Conservation (phyloP, 2,888 invertebrate genomes). For the Cyclophora punctaria region DNA sequence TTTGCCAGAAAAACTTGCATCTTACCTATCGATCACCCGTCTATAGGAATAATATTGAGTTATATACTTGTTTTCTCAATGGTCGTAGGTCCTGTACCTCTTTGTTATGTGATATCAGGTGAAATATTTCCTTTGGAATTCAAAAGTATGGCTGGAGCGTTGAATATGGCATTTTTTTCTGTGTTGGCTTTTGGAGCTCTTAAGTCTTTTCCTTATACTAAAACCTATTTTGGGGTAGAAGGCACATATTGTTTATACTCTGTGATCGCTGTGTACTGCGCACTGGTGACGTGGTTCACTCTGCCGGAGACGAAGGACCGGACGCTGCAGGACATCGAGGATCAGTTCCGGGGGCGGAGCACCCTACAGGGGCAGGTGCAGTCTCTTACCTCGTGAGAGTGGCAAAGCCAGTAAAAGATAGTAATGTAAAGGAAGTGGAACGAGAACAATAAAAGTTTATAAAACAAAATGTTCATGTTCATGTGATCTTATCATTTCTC, state of each 20-base stretch:
- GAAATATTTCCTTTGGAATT: conserved; percentile 78
- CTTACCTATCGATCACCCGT: conserved; percentile 27
- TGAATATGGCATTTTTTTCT: conserved; percentile 35
- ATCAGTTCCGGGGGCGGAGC: conserved; percentile 21
- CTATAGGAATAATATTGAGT: conserved; percentile 6
- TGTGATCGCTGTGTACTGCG: conserved; percentile 32
- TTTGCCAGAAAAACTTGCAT: conserved; percentile 32
- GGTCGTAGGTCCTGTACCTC: conserved; percentile 73
- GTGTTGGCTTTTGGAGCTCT: conserved; percentile 23
- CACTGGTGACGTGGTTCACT: conserved; percentile 33
- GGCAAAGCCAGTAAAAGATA: too few species aligned
- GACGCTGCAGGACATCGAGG: conserved; percentile 45
- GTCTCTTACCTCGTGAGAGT: too few species aligned
- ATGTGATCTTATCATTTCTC: too few species aligned
- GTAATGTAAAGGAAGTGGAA: too few species aligned
- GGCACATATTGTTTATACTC: conserved; percentile 36
- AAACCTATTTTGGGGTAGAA: conserved; percentile 31
- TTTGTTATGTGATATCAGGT: conserved; percentile 81
- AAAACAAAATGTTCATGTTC: too few species aligned
- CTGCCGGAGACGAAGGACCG: conserved; percentile 49
- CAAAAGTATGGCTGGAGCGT: conserved; percentile 72
- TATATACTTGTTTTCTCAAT: conserved; percentile 57
- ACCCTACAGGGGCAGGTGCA: too few species aligned
- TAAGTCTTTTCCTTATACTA: conserved; percentile 25
- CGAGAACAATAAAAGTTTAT: too few species aligned